phyloP scores from a whole-genome alignment of 2,888 invertebrate species.

The Pogonocherus hispidulus region DNA sequence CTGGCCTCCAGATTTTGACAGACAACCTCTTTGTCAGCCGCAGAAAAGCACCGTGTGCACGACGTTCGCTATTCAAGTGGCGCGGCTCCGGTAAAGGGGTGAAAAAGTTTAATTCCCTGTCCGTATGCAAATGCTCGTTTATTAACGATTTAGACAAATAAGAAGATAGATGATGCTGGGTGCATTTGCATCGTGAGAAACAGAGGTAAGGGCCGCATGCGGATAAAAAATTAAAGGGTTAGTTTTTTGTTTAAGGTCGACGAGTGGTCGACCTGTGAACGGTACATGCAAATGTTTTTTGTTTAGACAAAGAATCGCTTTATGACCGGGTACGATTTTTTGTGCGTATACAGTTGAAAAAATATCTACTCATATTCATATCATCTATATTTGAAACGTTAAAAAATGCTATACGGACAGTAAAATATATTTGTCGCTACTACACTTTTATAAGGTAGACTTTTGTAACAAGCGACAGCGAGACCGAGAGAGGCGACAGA shows the following conservation, averaged over 20 bases:
- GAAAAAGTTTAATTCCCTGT: slow-evolving; percentile 15
- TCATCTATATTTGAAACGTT: no score
- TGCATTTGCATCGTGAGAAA: slow-evolving; percentile 49
- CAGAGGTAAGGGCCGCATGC: slow-evolving; percentile 40
- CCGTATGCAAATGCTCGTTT: slow-evolving; percentile 37
- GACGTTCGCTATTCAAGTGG: no score
- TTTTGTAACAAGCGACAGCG: no score
- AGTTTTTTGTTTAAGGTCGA: slow-evolving; percentile 44
- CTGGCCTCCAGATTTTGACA: no score
- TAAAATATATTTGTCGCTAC: no score
- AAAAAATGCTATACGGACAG: no score
- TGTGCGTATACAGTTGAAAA: no score
- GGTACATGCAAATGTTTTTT: slow-evolving; percentile 46
- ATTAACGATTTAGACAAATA: slow-evolving; percentile 48
- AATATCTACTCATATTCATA: no score
- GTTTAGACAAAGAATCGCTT: slow-evolving; percentile 31
- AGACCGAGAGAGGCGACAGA: no score
- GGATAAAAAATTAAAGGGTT: slow-evolving; percentile 5
- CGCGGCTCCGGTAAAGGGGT: background rate
- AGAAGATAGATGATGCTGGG: slow-evolving; percentile 45
- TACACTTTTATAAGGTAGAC: no score
- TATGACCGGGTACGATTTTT: slow-evolving; percentile 40
- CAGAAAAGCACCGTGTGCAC: no score
- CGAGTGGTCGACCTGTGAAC: slow-evolving; percentile 38
- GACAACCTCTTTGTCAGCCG: no score